Base-by-base conservation (phyloP, 2,888 invertebrate species). In the Ophion slaviceki region DNA sequence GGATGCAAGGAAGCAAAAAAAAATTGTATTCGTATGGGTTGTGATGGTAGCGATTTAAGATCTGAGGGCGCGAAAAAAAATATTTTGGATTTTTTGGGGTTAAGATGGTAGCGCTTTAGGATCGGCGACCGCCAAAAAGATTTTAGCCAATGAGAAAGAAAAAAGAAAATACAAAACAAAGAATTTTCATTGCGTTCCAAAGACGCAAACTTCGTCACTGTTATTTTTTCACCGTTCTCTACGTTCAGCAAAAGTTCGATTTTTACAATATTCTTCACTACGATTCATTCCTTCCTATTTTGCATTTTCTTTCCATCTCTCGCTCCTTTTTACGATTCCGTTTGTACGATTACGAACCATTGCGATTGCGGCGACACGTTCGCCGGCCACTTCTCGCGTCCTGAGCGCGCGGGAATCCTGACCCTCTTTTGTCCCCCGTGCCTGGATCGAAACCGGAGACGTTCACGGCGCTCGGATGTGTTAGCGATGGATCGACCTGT, bases 321-420 rank as follows among this genome's bases (percentile, higher is more conserved):
- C 4, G 40, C 40, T 8, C 8, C 40, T 7, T 40, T 88, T 82
- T 81, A 88, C 82, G 80, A 86, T 86, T 83, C 87, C 85, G 88
- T 89, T 87, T 82, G 71, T 76, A 85, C 84, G 88, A 84, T 86
- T 84, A 80, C 57, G 61, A 67, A 80, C 82, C 59, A 84, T 82
- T 66, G 47, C 61, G 72, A 75, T 84, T 75, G 72, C 78, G 84
- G 67, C 20, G 28, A 70, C 14, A 47, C 47, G 45, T 47, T 14
- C 78, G 62, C 75, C 75, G 70, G 80, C 81, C 68, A 70, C 64
- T 76, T 59, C 64, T 75, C 75, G 82, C 82, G 67, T 80, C 68
- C 82, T 77, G 11, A 57, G 67, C 77, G 85, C 82, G 82, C 80
- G 80, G 76, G 76, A 80, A 67, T 74, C 67, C 80, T 74, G 77